These are phyloP conservation scores for Chelonus formosanus DNA, from an alignment of 2,888 invertebrate species.

Conservation along the genomic window DNA sequence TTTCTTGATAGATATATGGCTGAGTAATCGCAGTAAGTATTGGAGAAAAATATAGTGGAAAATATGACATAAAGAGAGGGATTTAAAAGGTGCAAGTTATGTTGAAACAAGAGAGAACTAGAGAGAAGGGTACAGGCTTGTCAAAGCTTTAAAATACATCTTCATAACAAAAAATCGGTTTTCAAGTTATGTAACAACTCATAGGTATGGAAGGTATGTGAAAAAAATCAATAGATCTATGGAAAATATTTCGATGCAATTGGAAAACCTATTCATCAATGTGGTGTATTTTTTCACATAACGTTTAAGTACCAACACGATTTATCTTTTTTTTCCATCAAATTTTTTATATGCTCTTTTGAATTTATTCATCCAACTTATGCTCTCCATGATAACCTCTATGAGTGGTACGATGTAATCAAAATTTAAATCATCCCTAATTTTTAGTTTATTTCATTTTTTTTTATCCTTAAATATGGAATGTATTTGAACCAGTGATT, in stretches of 20 bases:
- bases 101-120: too few species aligned
- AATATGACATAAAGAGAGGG: background rate
- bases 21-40: background rate
- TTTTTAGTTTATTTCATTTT: background rate
- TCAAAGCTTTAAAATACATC: conserved; percentile 13
- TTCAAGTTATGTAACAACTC: conserved; percentile 11
- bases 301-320: conserved; percentile 16
- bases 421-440: too few species aligned
- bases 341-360: conserved; percentile 27
- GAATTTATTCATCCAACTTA: background rate
- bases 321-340: background rate
- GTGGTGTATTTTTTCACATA: conserved; percentile 4
- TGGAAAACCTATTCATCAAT: conserved; percentile 13
- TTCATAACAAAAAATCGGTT: conserved; percentile 7
- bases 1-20: conserved; percentile 7
- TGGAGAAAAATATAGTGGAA: background rate
- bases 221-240: conserved; percentile 41
- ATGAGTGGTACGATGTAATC: too few species aligned
- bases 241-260: conserved; percentile 25
- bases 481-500: background rate
- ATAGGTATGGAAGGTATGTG: conserved; percentile 25
- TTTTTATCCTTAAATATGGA: background rate
- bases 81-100: too few species aligned
- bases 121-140: background rate
- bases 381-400: too few species aligned